Base-by-base conservation (phyloP, 2,888 invertebrate species). In the Micoletzkya japonica region DNA sequence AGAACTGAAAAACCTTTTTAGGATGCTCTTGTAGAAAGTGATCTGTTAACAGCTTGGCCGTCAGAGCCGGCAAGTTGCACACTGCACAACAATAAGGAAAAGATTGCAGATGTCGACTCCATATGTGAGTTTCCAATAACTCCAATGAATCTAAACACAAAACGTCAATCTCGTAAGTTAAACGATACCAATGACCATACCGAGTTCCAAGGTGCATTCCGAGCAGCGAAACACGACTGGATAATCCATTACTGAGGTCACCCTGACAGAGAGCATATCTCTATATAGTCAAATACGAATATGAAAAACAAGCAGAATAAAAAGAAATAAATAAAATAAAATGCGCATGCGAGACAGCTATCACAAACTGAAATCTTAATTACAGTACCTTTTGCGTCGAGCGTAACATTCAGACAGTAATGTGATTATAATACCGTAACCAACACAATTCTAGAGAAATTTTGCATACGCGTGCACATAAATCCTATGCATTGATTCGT, bases 171-270 rank as follows among this genome's bases (percentile, higher is more conserved):
- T 17, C 2, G 26, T 30, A 50, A 28, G 36, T 37, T 26, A n/a
- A 56, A 34, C 14, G 26, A 61, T 30, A 56, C 14, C 20, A 28
- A 37, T 26, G 49, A 57, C 24, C 75, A 70, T 57, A 78, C 78
- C 70, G 26, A 74, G 73, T 70, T 77, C 78, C 4, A 75, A 68
- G 7, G 74, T 72, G 36, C 78, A 78, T 60, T 77, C 74, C 28
- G 73, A 75, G 67, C 78, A 78, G 61, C 75, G 67, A 68, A 78
- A 78, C 2, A 76, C 73, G 36, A 78, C 72, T n/a, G 77, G 76
- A 64, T 75, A 78, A 26, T 74, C 77, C 28, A 72, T 73, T 76
- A 76, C 20, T n/a, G n/a, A n/a, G n/a, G n/a, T n/a, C n/a, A n/a
- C n/a, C n/a, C n/a, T n/a, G n/a, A n/a, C n/a, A n/a, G n/a, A n/a